These are phyloP conservation scores for Melinaea menophilus DNA, from an alignment of 2,888 invertebrate genomes.

Conservation along the genomic window DNA sequence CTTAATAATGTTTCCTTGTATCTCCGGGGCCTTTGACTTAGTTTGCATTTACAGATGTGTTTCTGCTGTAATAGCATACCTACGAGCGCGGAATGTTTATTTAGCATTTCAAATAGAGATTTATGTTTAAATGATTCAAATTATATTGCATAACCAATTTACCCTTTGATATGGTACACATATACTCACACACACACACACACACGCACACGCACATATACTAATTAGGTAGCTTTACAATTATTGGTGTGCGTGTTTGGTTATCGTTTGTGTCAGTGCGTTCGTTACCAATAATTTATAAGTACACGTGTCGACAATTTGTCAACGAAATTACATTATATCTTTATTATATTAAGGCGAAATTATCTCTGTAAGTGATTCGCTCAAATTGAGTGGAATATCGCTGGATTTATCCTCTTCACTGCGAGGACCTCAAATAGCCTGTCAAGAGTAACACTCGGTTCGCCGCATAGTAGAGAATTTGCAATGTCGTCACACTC, in stretches of 20 bases:
- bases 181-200: neutral
- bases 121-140: constrained; percentile 19
- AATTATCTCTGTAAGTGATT: constrained; percentile 3
- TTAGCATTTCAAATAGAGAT: constrained; percentile 21
- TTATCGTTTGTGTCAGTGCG: too few species aligned
- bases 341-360: neutral
- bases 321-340: neutral
- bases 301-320: neutral
- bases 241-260: too few species aligned
- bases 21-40: constrained; percentile 44
- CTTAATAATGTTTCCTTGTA: constrained; percentile 41
- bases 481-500: constrained; percentile 21
- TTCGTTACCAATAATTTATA: too few species aligned
- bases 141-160: constrained; percentile 15
- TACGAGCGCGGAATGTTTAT: constrained; percentile 14
- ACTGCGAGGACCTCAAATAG: constrained; percentile 14
- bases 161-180: constrained; percentile 6
- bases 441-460: constrained; percentile 24
- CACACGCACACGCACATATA: neutral
- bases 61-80: constrained; percentile 32
- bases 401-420: constrained; percentile 13
- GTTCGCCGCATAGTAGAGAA: constrained; percentile 19
- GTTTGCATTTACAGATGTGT: constrained; percentile 52
- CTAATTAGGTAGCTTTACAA: too few species aligned
- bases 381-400: constrained; percentile 14